Evolutionary conservation across 2,888 invertebrate species (phyloP), one percentile per base, ranked within the genome.

Genomic region (Ischnus inquisitorius): DNA sequence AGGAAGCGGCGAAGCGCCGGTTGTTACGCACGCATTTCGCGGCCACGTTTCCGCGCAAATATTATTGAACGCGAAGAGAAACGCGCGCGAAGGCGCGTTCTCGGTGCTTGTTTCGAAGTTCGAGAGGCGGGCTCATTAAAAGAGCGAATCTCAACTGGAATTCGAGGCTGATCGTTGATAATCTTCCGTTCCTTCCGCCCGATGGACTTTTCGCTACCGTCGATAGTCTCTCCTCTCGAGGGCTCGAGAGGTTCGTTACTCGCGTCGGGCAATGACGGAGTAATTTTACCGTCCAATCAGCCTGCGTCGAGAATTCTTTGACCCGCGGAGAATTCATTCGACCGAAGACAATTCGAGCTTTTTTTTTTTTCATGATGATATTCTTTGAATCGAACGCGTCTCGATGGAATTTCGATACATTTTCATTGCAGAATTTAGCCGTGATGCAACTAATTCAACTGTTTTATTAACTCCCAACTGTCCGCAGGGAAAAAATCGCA

Each of bases 11-110:
- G 60, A 46, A 22, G n/a, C 34, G 64, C 67, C 12, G 48, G 22
- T 22, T 62, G 43, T 68, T 39, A 48, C 19, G 77, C 78, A 82
- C 74, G 78, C 78, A 82, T 68, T 72, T 82, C 43, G 39, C 62
- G 48, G 14, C 19, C 4, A 10, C 16, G 39, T 62, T 25, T 60
- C 60, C 28, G 25, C 60, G 14, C 28, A 28, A 28, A 60, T 60
- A n/a, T 14, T 14, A 28, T 14, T 25, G 25, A 60, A 60, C 14
- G 14, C 34, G 19, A 62, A 74, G 22, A 75, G 39, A 68, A 64
- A 51, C 48, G 39, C 48, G 12, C 57, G 51, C 19, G 64, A 34
- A 75, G 39, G 48, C 46, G 51, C 19, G 34, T 57, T 22, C 14
- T 34, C 5, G 14, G 39, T 64, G 3, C 51, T 64, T 75, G 64